These are phyloP conservation scores for Mirounga angustirostris DNA, from an alignment of 2,113 vertebrate species.

Conservation along the genomic window DNA sequence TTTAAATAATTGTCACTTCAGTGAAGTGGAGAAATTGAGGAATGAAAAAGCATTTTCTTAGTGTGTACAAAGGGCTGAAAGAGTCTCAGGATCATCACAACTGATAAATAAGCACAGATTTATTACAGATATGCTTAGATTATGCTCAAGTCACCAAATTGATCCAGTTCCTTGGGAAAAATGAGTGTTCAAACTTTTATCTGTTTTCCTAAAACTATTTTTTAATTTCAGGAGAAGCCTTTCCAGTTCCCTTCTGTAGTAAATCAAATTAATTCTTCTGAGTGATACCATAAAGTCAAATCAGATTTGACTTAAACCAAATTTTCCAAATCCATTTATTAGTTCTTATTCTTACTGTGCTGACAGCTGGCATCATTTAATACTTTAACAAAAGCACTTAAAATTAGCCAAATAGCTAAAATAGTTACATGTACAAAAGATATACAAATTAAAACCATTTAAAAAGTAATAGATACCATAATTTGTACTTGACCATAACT, in stretches of 20 bases:
- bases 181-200: background rate
- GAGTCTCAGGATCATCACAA: background rate
- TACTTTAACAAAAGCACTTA: constrained; percentile 80
- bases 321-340: constrained; percentile 81
- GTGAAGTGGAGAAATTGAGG: background rate
- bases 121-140: background rate
- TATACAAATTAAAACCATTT: constrained; percentile 90
- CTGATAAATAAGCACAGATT: background rate
- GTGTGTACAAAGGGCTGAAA: background rate
- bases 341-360: constrained; percentile 74
- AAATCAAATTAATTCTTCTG: background rate
- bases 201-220: background rate
- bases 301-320: constrained; percentile 74
- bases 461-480: constrained; percentile 84
- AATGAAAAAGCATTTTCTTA: background rate
- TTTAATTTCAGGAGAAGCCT: background rate
- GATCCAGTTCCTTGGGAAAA: background rate
- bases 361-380: constrained; percentile 84
- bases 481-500: constrained; percentile 80
- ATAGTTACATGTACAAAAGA: constrained; percentile 89
- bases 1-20: constrained; percentile 6
- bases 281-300: constrained; percentile 36
- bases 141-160: background rate
- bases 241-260: background rate
- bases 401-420: constrained; percentile 83